These are phyloP conservation scores for Champsocephalus gunnari DNA, from an alignment of 2,797 vertebrate genomes.

Conservation along the genomic window DNA sequence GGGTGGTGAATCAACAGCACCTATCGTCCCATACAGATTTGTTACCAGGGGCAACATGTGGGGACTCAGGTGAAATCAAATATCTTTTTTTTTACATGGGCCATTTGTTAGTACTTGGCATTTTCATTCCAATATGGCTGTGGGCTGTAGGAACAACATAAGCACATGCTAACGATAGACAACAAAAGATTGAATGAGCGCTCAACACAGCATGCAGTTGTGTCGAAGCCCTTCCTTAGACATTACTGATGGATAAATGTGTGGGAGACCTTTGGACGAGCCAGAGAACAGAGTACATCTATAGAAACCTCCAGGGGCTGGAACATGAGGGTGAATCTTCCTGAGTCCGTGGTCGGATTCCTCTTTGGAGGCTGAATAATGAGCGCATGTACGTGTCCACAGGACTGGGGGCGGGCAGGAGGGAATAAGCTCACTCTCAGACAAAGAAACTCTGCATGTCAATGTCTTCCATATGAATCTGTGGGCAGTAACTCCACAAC, in stretches of 20 bases:
- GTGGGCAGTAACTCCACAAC: conserved; percentile 29
- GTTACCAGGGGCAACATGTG: background rate
- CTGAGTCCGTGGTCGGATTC: conserved; percentile 50
- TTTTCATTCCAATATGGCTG: conserved; percentile 22
- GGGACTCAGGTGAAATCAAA: conserved; percentile 27
- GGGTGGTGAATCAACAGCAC: background rate
- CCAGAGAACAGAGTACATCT: conserved; percentile 48
- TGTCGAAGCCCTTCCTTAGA: conserved; percentile 21
- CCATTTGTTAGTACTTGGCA: conserved; percentile 25
- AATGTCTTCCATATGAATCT: conserved; percentile 24
- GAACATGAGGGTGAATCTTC: conserved; percentile 50
- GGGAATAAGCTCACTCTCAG: conserved; percentile 33
- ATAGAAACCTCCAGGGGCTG: conserved; percentile 42
- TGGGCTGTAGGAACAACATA: conserved; percentile 14
- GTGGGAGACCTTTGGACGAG: conserved; percentile 52
- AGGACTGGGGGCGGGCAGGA: conserved; percentile 28
- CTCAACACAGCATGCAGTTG: conserved; percentile 30
- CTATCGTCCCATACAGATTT: background rate
- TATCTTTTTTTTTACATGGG: conserved; percentile 7
- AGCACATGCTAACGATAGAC: conserved; percentile 7
- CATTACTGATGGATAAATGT: conserved; percentile 41
- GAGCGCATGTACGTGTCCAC: conserved; percentile 42
- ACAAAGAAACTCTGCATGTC: conserved; percentile 42
- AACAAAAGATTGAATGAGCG: conserved; percentile 12
- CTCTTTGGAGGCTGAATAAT: conserved; percentile 69